Evolutionary conservation across 2,113 vertebrate species (phyloP).

Genomic region (Calypte anna): DNA sequence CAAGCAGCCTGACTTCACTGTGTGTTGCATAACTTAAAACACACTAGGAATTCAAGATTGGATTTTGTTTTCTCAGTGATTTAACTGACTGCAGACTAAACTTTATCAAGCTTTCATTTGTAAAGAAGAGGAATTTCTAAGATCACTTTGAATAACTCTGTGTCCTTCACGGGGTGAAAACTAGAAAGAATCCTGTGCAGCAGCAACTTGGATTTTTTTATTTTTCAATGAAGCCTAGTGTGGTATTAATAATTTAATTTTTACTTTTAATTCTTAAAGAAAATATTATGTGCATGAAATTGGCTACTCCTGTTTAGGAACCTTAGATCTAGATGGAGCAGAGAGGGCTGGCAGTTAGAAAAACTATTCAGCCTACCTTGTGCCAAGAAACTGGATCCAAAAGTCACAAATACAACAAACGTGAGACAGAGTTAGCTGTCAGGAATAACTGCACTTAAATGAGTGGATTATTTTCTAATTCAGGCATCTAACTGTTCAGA

Average conservation of each 20-base stretch:
- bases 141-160: constrained; percentile 31
- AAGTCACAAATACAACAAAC: neutral
- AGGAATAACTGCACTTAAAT: constrained; percentile 29
- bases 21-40: neutral
- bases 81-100: constrained; percentile 45
- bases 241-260: neutral
- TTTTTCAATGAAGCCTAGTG: neutral
- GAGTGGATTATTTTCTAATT: constrained; percentile 20
- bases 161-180: constrained; percentile 38
- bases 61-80: neutral
- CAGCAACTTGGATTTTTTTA: constrained; percentile 37
- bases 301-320: constrained; percentile 1
- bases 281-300: constrained; percentile 35
- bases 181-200: constrained; percentile 65
- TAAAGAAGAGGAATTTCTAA: constrained; percentile 53
- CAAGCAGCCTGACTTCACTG: neutral
- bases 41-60: neutral
- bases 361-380: neutral
- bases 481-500: neutral
- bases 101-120: constrained; percentile 25
- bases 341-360: neutral
- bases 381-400: neutral
- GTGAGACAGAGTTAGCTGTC: neutral
- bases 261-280: constrained; percentile 55
- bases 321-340: neutral